A percentile compares a stretch with the other conserved stretches of the same genome.
These are phyloP conservation scores for Drosophila histrio DNA, from an alignment of 2,888 invertebrate species.

Conservation along the genomic window DNA sequence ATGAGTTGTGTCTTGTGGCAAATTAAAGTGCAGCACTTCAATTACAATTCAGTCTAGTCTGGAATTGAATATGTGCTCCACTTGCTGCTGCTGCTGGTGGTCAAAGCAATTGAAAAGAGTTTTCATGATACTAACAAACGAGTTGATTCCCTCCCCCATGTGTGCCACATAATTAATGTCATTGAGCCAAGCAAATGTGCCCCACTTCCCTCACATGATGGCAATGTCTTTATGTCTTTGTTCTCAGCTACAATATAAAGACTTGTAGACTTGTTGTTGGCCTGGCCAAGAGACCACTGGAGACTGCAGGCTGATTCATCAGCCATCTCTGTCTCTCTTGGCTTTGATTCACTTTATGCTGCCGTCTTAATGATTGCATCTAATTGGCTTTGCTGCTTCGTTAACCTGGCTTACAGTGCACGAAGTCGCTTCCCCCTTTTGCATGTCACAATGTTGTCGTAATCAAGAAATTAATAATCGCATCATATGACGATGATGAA, in stretches of 20 bases:
- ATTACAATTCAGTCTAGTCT: slow-evolving; percentile 24
- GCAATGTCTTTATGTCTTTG: slow-evolving; percentile 38
- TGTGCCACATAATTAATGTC: slow-evolving; percentile 44
- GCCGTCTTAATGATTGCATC: slow-evolving; percentile 71
- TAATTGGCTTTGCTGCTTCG: slow-evolving; percentile 78
- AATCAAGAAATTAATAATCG: slow-evolving; percentile 78
- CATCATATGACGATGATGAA: slow-evolving; percentile 51
- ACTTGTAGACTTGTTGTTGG: background rate
- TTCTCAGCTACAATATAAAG: slow-evolving; percentile 7
- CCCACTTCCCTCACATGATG: slow-evolving; percentile 41
- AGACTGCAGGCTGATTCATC: slow-evolving; percentile 10
- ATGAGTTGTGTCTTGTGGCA: slow-evolving; percentile 4
- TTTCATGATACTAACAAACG: background rate
- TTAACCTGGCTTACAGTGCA: slow-evolving; percentile 63
- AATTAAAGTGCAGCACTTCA: slow-evolving; percentile 23
- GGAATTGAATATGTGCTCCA: background rate
- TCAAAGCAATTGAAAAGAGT: slow-evolving; percentile 28
- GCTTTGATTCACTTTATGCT: background rate
- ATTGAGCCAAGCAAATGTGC: slow-evolving; percentile 42
- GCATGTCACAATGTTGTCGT: slow-evolving; percentile 54
- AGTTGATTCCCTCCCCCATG: slow-evolving; percentile 7
- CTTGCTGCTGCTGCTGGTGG: slow-evolving; percentile 19
- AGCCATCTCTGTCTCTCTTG: slow-evolving; percentile 1
- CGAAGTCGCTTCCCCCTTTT: slow-evolving; percentile 19
- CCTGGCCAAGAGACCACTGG: background rate